A percentile compares a stretch with the other conserved stretches of the same genome.
Conservation (phyloP, 2,113 vertebrate species). For the Isichthys henryi region DNA sequence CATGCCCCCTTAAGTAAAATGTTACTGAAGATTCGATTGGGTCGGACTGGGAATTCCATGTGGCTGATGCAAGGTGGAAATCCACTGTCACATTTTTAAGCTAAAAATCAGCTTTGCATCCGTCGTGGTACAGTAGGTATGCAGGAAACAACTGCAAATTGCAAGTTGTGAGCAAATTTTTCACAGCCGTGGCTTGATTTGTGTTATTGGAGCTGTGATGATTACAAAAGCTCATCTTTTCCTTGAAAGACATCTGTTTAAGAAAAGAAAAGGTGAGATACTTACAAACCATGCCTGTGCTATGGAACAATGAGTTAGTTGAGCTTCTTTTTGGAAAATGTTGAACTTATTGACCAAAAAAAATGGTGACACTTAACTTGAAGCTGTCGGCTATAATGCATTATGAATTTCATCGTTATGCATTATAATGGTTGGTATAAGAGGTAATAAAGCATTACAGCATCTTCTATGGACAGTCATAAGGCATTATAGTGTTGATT, state of each 20-base stretch:
- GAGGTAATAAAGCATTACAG: neutral
- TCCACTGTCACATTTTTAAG: slow-evolving; percentile 56
- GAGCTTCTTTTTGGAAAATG: neutral
- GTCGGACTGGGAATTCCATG: neutral
- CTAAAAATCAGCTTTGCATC: slow-evolving; percentile 13
- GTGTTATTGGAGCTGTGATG: slow-evolving; percentile 25
- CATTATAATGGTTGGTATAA: neutral
- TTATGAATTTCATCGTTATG: neutral
- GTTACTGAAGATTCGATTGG: neutral
- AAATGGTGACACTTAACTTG: neutral
- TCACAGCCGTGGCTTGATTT: slow-evolving; percentile 35
- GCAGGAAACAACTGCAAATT: neutral
- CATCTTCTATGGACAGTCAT: neutral
- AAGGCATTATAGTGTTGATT: neutral
- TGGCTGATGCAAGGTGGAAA: slow-evolving; percentile 30
- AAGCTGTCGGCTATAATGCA: neutral
- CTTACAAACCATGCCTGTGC: neutral
- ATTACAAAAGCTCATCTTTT: slow-evolving; percentile 13
- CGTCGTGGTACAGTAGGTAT: neutral
- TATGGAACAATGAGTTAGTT: neutral
- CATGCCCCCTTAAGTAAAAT: neutral
- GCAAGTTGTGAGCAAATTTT: slow-evolving; percentile 47
- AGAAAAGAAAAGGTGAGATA: neutral
- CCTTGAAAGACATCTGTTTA: neutral
- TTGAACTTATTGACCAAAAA: neutral